Conservation (phyloP, 2,888 invertebrate genomes). For the Rhodophaea formosa region DNA sequence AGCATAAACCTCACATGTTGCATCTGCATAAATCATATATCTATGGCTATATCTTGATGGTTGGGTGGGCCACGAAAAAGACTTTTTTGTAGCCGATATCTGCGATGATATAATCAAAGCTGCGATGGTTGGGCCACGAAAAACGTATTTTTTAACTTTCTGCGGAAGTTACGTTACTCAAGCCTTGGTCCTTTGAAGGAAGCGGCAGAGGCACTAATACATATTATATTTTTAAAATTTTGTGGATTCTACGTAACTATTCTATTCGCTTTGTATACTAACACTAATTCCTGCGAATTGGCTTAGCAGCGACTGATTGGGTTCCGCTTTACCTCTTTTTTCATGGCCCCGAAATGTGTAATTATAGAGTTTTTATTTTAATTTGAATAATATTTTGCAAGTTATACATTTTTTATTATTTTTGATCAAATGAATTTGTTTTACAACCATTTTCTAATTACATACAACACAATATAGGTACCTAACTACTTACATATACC, state of each 20-base stretch:
- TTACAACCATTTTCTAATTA: too few relatives aligned
- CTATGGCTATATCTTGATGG: neutral
- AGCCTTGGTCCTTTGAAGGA: neutral
- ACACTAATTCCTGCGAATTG: constrained; percentile 12
- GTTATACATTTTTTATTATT: too few relatives aligned
- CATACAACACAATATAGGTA: too few relatives aligned
- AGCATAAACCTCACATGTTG: too few relatives aligned
- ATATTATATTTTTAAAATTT: neutral
- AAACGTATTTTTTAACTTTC: neutral
- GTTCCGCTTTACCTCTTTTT: neutral
- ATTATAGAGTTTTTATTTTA: too few relatives aligned
- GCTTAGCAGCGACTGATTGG: constrained; percentile 10
- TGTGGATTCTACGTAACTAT: neutral
- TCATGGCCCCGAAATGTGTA: neutral
- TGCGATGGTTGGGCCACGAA: neutral
- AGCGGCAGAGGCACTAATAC: neutral
- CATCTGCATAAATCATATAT: too few relatives aligned
- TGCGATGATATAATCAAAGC: too few relatives aligned
- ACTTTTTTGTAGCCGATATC: neutral
- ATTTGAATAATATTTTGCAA: too few relatives aligned
- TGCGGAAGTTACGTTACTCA: neutral
- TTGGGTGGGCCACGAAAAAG: neutral
- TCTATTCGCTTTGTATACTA: constrained; percentile 10
- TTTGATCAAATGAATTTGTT: too few relatives aligned
- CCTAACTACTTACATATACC: too few relatives aligned